Conservation (phyloP, 2,797 vertebrate genomes). For the Decapterus maruadsi region DNA sequence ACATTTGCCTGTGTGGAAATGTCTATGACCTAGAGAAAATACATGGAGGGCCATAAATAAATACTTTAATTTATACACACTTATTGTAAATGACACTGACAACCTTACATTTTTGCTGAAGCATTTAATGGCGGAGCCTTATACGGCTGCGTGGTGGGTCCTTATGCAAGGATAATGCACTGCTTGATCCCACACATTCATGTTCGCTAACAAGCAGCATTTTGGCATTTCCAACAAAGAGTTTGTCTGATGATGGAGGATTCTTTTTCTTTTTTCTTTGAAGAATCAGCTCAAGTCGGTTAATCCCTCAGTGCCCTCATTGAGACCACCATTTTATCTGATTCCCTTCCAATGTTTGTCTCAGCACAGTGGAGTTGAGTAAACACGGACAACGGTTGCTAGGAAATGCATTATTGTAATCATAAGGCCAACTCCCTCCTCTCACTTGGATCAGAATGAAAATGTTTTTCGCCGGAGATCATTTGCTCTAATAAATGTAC, state of each 20-base stretch:
- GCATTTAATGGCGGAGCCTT: neutral
- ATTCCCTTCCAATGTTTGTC: constrained; percentile 44
- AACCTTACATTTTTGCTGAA: constrained; percentile 1
- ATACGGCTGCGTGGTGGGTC: too few species aligned
- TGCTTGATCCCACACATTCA: neutral
- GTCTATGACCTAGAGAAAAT: constrained; percentile 35
- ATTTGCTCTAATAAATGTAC: constrained; percentile 57
- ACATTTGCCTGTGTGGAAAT: constrained; percentile 40
- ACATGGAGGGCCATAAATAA: constrained; percentile 27
- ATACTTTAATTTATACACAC: constrained; percentile 11
- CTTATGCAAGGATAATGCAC: neutral
- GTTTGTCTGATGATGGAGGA: constrained; percentile 19
- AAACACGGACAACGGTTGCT: constrained; percentile 25
- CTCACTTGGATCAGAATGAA: constrained; percentile 41
- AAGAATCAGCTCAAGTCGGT: constrained; percentile 36
- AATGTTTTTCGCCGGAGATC: constrained; percentile 45
- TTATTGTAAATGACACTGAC: constrained; percentile 4
- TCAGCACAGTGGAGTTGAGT: constrained; percentile 35
- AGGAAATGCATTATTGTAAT: constrained; percentile 58
- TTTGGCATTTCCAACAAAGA: constrained; percentile 27
- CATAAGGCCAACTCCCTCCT: constrained; percentile 46
- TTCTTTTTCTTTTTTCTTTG: constrained; percentile 21
- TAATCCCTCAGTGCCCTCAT: constrained; percentile 57
- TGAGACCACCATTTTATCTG: constrained; percentile 44
- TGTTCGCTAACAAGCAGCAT: constrained; percentile 8